A percentile compares a stretch with the other conserved stretches of the same genome.
Conservation (phyloP, 2,113 vertebrate genomes). For the Sakesphorus luctuosus region DNA sequence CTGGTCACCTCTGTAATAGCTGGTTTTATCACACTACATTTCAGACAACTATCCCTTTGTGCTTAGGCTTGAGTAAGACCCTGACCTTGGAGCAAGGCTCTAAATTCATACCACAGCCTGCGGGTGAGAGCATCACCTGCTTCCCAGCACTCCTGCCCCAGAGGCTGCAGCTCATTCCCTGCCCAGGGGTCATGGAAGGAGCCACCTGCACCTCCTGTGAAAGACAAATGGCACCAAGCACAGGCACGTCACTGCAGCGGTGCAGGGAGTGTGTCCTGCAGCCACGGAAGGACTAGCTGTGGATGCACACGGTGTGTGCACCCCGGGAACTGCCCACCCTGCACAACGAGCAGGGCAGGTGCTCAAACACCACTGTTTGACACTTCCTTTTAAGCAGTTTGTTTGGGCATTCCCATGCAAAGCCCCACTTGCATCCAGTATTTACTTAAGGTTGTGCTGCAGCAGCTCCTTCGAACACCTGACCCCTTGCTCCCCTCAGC, state of each 20-base stretch:
- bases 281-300: neutral
- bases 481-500: accelerated
- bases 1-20: neutral
- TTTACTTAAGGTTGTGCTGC: accelerated
- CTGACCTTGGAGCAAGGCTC: neutral
- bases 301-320: neutral
- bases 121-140: accelerated
- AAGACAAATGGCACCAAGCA: accelerated
- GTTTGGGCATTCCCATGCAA: neutral
- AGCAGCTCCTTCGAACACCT: neutral
- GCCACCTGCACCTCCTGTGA: accelerated
- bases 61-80: accelerated
- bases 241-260: accelerated
- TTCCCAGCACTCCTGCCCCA: too few species aligned
- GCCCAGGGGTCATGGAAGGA: accelerated
- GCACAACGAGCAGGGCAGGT: accelerated
- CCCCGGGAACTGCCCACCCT: neutral
- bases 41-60: neutral
- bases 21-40: neutral
- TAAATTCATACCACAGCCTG: accelerated
- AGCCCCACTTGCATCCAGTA: neutral
- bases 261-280: neutral
- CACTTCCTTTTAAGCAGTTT: neutral
- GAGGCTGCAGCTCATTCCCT: neutral
- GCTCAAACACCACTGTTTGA: neutral